Percentiles rank a stretch among this genome's conserved stretches.
phyloP scores from a whole-genome alignment of 2,113 vertebrate species.

The Dasyprocta punctata region DNA sequence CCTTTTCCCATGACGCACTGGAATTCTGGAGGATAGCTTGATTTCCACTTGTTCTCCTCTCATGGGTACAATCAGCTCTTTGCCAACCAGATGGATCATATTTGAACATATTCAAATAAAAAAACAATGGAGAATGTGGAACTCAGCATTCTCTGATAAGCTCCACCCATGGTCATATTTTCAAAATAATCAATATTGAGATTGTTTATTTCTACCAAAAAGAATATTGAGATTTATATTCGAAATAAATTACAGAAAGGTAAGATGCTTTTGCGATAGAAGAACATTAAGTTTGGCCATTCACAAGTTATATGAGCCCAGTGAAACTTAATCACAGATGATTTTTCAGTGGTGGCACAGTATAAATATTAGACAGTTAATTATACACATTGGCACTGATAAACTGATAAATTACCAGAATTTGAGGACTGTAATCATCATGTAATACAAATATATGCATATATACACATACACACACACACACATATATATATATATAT shows the following conservation, averaged over 20 bases:
- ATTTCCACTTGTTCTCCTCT: not conserved
- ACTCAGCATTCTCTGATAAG: not conserved
- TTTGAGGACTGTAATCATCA: not conserved
- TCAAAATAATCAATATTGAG: not conserved
- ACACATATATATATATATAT: no score
- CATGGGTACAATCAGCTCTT: not conserved
- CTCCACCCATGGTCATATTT: not conserved
- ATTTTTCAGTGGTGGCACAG: not conserved
- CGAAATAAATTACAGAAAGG: not conserved
- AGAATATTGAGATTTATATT: not conserved
- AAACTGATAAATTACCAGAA: not conserved
- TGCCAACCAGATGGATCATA: not conserved
- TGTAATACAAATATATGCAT: not conserved
- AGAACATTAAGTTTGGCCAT: not conserved
- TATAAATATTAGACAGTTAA: not conserved
- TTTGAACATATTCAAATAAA: not conserved
- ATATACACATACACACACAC: not conserved
- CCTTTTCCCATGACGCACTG: not conserved
- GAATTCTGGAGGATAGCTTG: rapidly evolving
- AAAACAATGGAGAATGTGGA: not conserved
- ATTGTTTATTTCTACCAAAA: not conserved
- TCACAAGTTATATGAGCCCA: not conserved
- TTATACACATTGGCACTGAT: not conserved
- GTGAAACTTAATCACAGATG: not conserved
- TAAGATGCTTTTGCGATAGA: not conserved